A percentile compares a stretch with the other conserved stretches of the same genome.
phyloP scores from a whole-genome alignment of 2,113 vertebrate genomes.

The Ceyx margarethae region DNA sequence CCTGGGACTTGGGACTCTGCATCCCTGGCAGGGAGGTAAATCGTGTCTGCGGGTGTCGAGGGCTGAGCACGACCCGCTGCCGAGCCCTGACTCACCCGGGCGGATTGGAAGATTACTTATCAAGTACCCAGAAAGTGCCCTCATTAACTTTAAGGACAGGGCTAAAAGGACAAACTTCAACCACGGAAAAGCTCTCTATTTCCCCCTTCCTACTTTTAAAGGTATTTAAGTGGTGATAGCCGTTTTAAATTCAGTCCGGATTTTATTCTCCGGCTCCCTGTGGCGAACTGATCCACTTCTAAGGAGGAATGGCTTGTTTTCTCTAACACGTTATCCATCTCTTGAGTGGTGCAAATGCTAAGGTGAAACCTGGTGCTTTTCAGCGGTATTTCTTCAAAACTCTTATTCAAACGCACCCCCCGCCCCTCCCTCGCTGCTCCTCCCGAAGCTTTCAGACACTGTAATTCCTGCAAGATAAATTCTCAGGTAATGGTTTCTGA shows the following conservation, averaged over 20 bases:
- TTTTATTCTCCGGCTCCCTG: slow-evolving; percentile 52
- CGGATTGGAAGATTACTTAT: background rate
- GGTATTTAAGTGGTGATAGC: background rate
- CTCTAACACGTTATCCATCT: slow-evolving; percentile 40
- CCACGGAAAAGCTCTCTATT: background rate
- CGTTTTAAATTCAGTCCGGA: slow-evolving; percentile 47
- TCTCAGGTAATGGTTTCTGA: slow-evolving; percentile 76
- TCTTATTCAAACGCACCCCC: background rate
- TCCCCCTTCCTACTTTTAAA: slow-evolving; percentile 28
- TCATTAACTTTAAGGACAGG: background rate
- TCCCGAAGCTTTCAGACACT: slow-evolving; percentile 29
- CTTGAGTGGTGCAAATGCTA: slow-evolving; percentile 43
- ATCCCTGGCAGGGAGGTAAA: background rate
- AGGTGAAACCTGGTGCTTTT: slow-evolving; percentile 48
- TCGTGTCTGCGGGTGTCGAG: background rate
- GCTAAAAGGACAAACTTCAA: slow-evolving; percentile 18
- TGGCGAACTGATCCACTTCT: slow-evolving; percentile 52
- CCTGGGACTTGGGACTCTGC: background rate
- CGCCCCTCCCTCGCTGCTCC: background rate
- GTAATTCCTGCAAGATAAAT: slow-evolving; percentile 74
- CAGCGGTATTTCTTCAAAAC: slow-evolving; percentile 49
- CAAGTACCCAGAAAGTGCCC: background rate
- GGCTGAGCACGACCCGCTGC: background rate
- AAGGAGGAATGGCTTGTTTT: slow-evolving; percentile 55
- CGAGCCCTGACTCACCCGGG: background rate